Evolutionary conservation across 1,140 invertebrate species (phyloP), one percentile per base, ranked within the genome.

Genomic region (Berghia stephanieae): DNA sequence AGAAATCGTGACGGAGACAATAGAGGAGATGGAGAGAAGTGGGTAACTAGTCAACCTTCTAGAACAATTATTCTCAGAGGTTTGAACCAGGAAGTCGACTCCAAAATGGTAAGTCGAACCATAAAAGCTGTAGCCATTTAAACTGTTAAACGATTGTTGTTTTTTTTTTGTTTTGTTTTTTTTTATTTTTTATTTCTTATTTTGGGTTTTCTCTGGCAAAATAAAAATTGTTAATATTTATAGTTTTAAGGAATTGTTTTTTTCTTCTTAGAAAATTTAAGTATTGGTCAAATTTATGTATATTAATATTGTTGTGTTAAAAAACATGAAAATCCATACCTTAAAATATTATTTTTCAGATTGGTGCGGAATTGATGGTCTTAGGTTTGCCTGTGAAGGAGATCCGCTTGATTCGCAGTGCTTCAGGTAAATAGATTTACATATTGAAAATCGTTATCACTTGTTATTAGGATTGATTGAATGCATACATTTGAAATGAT

Each of bases 341-440:
- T n/a, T n/a, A n/a, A n/a, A n/a, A n/a, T n/a, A n/a, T n/a, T 18
- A 52, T 78, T 49, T 83, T 84, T 49, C 83, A 89, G 88, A 86
- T 89, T 42, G 82, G 83, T 44, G 84, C 83, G 66, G 86, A 88
- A 76, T 78, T 88, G 44, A 84, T 85, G 81, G 79, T 85, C 69
- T 82, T 86, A 82, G 86, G 86, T 42, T 77, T 81, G n/a, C 73
- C 92, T 92, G 86, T 94, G 91, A 94, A 94, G 87, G 95, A 95
- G 86, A 95, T 96, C 83, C 91, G 95, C 38, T 90, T 96, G 10
- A 96, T 96, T 83, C 91, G 94, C 77, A 94, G 95, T 90, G 94
- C 94, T 86, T 95, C 95, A 93, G 95, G 95, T 94, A 84, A 83
- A 83, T 68, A n/a, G 75, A 80, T 78, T 63, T 71, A 21, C 67